Base-by-base conservation (phyloP, 2,797 vertebrate genomes). In the Cossypha polioptera region DNA sequence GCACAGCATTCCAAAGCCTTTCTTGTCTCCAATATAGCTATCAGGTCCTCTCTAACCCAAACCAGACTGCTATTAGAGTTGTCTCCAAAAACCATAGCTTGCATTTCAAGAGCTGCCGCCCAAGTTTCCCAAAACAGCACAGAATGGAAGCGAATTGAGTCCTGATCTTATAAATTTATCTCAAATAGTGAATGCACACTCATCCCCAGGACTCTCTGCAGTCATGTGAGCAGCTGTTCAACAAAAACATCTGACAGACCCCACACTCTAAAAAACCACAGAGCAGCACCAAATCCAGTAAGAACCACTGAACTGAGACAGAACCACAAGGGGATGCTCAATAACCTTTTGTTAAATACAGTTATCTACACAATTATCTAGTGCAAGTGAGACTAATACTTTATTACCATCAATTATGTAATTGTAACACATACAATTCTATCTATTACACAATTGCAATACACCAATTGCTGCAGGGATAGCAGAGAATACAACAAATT, bases 271-370 rank as follows among this genome's bases (percentile, higher is more conserved):
- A 61, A 36, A 76, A 29, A 47, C 9, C 25, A 40, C 33, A 35
- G 59, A 35, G 45, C 36, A 88, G 17, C 51, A 50, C 36, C 71
- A 62, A 76, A 72, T 6, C 26, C 17, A 75, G n/a, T 10, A 25
- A 33, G 11, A 73, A 25, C 28, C 48, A 55, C 20, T 14, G 29
- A 83, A 74, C 45, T 51, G 25, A 35, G 48, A 36, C 17, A 83
- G 67, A 74, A 43, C 9, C 0, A 3, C 42, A 38, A 0, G 0
- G 38, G 17, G n/a, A 77, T 63, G 18, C 14, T 42, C 63, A 43
- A 18, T 12, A 57, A 57, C 21, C 16, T 58, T 53, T n/a, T 48
- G 17, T 29, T 76, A 62, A 68, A 68, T 7, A 40, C 7, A 26
- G 7, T 40, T 54, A 78, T 55, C 74, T 51, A 58, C 6, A 45